Conservation (phyloP, 2,888 invertebrate genomes). For the Drosophila flavopinicola region DNA sequence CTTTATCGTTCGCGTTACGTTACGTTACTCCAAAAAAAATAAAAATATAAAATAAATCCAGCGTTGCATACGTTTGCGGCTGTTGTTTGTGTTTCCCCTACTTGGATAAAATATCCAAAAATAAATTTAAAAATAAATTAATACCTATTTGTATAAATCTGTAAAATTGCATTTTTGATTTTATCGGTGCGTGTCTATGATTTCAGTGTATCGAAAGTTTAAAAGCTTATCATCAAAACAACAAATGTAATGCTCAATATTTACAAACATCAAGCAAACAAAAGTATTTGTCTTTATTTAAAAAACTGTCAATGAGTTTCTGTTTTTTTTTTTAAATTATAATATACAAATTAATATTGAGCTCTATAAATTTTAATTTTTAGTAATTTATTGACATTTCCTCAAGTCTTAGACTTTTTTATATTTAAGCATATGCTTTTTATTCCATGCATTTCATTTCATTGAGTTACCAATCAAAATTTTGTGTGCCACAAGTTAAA, state of each 20-base stretch:
- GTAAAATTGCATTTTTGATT: slow-evolving; percentile 42
- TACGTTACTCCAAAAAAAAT: slow-evolving; percentile 26
- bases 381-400: no score
- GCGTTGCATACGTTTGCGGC: slow-evolving; percentile 45
- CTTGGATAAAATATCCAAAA: slow-evolving; percentile 21
- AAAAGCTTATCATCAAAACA: slow-evolving; percentile 13
- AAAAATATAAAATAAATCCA: no score
- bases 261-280: not conserved
- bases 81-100: slow-evolving; percentile 39
- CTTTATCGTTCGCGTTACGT: slow-evolving; percentile 52
- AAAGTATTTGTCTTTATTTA: not conserved
- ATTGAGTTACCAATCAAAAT: not conserved
- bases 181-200: slow-evolving; percentile 66
- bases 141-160: not conserved
- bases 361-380: no score
- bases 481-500: not conserved
- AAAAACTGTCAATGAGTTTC: not conserved
- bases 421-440: not conserved
- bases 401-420: not conserved
- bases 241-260: slow-evolving; percentile 33
- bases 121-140: not conserved
- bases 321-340: not conserved
- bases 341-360: not conserved
- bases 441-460: no score
- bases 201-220: slow-evolving; percentile 52